A percentile compares a stretch with the other conserved stretches of the same genome.
Evolutionary conservation across 2,888 invertebrate genomes (phyloP).

Genomic region (Gastrophysa polygoni): DNA sequence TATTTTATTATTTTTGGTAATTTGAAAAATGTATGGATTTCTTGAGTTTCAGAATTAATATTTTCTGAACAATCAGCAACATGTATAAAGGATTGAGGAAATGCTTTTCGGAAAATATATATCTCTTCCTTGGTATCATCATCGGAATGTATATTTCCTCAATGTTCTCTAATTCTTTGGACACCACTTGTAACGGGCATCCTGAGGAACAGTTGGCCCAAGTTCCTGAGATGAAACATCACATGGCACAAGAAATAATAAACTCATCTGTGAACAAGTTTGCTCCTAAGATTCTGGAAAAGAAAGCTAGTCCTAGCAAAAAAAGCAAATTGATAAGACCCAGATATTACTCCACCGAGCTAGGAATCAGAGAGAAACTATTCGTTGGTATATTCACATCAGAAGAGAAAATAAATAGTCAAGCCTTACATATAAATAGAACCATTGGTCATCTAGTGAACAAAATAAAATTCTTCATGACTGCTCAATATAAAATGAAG

Average conservation of each 20-base stretch:
- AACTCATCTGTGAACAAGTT: constrained; percentile 41
- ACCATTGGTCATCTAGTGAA: constrained; percentile 85
- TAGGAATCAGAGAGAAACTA: constrained; percentile 88
- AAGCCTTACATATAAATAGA: constrained; percentile 84
- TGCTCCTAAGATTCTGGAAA: constrained; percentile 37
- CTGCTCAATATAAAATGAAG: constrained; percentile 55
- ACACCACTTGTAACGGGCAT: constrained; percentile 32
- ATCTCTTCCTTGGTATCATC: constrained; percentile 46
- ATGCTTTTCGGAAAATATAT: constrained; percentile 46
- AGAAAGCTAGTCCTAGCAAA: constrained; percentile 38
- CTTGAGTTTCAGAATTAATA: no score
- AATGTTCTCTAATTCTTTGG: constrained; percentile 33
- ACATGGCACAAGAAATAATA: constrained; percentile 40
- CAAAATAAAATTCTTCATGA: constrained; percentile 68
- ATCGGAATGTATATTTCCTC: constrained; percentile 49
- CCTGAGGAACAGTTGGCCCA: background rate
- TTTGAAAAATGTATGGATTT: no score
- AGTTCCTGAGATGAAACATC: constrained; percentile 28
- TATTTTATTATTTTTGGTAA: no score
- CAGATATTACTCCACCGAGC: constrained; percentile 92
- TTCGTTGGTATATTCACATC: constrained; percentile 86
- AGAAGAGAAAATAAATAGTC: constrained; percentile 71
- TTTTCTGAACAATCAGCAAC: background rate
- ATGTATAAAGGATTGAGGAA: constrained; percentile 21
- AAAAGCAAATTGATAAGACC: constrained; percentile 74